Evolutionary conservation across 2,888 invertebrate species (phyloP).

Genomic region (Malthinus seriepunctatus): DNA sequence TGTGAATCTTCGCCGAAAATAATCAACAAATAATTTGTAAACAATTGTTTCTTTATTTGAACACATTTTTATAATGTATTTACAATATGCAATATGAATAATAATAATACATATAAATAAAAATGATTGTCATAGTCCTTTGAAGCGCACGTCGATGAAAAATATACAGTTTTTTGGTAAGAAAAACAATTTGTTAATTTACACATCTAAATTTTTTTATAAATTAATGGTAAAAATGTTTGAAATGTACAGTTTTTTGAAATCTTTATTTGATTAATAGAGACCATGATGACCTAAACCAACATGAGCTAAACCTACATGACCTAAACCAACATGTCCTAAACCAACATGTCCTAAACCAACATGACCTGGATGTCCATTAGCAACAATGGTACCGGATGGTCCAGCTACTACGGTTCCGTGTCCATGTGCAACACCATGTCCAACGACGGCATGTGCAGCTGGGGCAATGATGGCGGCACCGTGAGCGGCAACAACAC

Average conservation of each 20-base stretch:
- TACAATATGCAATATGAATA: background rate
- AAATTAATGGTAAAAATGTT: too few relatives aligned
- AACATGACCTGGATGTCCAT: conserved; percentile 42
- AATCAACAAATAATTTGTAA: background rate
- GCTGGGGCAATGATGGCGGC: conserved; percentile 16
- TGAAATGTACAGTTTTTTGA: too few relatives aligned
- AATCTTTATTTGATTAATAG: too few relatives aligned
- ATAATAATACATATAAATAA: conserved; percentile 16
- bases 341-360: conserved; percentile 33
- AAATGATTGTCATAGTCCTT: conserved; percentile 10
- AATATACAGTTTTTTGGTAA: background rate
- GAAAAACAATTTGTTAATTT: background rate
- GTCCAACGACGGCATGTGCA: conserved; percentile 25
- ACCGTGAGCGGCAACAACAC: conserved; percentile 24
- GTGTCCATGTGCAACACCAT: conserved; percentile 23
- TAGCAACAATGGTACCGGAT: conserved; percentile 42
- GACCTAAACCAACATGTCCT: too few relatives aligned
- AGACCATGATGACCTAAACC: too few relatives aligned
- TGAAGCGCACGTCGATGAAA: conserved; percentile 4
- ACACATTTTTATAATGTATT: background rate
- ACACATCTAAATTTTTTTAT: too few relatives aligned
- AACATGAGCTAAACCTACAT: too few relatives aligned
- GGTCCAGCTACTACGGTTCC: conserved; percentile 43
- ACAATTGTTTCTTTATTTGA: background rate
- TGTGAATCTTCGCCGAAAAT: too few relatives aligned